Evolutionary conservation across 2,888 invertebrate species (phyloP).

Genomic region (Chesias legatella): DNA sequence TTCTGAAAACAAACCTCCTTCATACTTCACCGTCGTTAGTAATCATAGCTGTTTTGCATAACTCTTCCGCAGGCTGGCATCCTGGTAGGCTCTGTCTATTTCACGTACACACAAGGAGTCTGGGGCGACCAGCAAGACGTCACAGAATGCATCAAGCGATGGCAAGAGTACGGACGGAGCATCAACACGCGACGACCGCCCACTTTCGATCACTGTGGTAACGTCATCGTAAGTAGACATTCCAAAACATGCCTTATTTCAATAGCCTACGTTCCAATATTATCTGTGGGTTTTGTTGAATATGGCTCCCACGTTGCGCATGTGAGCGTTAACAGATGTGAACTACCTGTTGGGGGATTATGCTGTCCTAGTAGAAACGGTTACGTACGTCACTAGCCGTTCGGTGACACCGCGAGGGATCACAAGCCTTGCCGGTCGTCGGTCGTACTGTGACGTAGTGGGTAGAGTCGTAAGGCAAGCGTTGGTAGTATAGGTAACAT

Average conservation of each 20-base stretch:
- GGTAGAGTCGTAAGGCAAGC: background rate
- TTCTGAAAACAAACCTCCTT: slow-evolving; percentile 42
- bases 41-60: slow-evolving; percentile 32
- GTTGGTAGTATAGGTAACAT: too few species aligned
- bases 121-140: slow-evolving; percentile 71
- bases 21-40: slow-evolving; percentile 51
- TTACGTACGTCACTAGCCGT: slow-evolving; percentile 69
- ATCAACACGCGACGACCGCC: slow-evolving; percentile 68
- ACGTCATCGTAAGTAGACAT: slow-evolving; percentile 58
- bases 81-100: slow-evolving; percentile 66
- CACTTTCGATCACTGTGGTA: slow-evolving; percentile 61
- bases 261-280: slow-evolving; percentile 1
- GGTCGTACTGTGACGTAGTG: background rate
- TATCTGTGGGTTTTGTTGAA: background rate
- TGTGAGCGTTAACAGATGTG: too few species aligned
- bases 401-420: slow-evolving; percentile 10
- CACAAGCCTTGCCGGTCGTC: background rate
- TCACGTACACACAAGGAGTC: slow-evolving; percentile 71
- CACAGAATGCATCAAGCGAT: slow-evolving; percentile 64
- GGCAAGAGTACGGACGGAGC: slow-evolving; percentile 67
- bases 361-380: slow-evolving; percentile 57
- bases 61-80: slow-evolving; percentile 59
- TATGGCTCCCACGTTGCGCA: slow-evolving; percentile 3
- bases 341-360: slow-evolving; percentile 35
- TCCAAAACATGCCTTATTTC: background rate